Conservation (phyloP, 2,113 vertebrate species). For the Asarcornis scutulata region DNA sequence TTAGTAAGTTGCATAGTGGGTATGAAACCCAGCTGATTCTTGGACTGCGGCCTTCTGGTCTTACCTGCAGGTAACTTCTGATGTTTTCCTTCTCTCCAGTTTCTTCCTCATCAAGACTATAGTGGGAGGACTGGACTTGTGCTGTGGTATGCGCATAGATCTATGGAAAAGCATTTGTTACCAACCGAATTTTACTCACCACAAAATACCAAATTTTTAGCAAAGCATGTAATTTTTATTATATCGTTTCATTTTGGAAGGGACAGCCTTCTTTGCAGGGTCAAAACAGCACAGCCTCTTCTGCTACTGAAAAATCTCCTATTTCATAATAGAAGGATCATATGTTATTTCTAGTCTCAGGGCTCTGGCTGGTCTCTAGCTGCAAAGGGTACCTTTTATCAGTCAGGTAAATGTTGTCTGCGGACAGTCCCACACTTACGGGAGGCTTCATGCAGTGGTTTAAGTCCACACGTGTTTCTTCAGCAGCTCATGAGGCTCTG, state of each 20-base stretch:
- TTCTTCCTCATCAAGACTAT: neutral
- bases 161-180: neutral
- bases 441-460: accelerated
- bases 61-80: neutral
- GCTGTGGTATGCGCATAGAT: neutral
- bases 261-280: neutral
- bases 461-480: accelerated
- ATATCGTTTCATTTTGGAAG: neutral
- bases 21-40: neutral
- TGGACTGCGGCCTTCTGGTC: neutral
- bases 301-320: neutral
- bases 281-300: neutral
- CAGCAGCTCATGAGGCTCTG: neutral
- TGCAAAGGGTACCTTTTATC: neutral
- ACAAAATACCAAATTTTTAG: neutral
- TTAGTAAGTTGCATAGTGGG: neutral
- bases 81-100: neutral
- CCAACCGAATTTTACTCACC: neutral
- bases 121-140: neutral
- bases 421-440: neutral
- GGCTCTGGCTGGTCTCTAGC: neutral
- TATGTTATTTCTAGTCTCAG: neutral
- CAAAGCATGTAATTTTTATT: neutral
- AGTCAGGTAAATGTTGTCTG: neutral
- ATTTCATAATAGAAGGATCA: neutral